Conservation (phyloP, 2,113 vertebrate genomes). For the Haemorhous mexicanus region DNA sequence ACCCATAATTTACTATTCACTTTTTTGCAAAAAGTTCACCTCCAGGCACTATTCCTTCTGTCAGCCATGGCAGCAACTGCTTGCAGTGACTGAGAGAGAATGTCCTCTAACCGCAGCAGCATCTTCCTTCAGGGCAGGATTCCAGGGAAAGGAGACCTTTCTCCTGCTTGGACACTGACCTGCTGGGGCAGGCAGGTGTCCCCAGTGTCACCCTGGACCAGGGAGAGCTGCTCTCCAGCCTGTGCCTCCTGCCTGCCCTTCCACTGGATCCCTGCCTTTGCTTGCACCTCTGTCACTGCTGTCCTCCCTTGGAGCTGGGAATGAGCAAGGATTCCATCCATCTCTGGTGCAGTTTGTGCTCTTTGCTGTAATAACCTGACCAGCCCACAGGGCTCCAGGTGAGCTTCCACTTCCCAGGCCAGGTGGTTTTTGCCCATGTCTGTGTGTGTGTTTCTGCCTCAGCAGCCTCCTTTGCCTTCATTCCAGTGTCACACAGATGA, state of each 20-base stretch:
- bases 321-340: background rate
- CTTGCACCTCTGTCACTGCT: background rate
- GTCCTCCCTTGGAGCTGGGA: background rate
- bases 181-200: background rate
- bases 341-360: background rate
- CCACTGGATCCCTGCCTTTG: background rate
- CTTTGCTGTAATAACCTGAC: background rate
- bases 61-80: background rate
- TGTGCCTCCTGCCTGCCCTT: background rate
- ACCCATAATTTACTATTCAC: background rate
- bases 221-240: background rate
- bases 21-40: background rate
- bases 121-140: background rate
- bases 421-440: fast-evolving
- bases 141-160: background rate
- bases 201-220: background rate
- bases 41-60: background rate
- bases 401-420: background rate
- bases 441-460: background rate
- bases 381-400: background rate
- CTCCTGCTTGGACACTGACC: background rate
- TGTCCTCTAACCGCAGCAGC: fast-evolving
- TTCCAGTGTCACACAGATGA: background rate
- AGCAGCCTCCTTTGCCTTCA: background rate
- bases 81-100: background rate